Percentiles rank a stretch among this genome's conserved stretches.
Conservation (phyloP, 2,113 vertebrate genomes). For the Saccopteryx leptura region DNA sequence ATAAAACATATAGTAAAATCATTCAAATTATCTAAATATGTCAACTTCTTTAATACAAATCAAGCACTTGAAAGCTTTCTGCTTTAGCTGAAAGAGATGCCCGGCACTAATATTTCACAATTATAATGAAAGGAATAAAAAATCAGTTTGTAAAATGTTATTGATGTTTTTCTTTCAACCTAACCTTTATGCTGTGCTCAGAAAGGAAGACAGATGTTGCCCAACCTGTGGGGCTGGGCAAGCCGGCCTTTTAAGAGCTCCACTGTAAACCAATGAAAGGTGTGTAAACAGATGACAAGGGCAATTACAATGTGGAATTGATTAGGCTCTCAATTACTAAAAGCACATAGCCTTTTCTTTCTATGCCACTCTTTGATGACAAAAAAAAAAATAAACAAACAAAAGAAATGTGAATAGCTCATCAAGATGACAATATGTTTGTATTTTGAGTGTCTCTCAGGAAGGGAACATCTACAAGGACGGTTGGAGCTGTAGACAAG, state of each 20-base stretch:
- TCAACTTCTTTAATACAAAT: constrained; percentile 54
- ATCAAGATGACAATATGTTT: constrained; percentile 47
- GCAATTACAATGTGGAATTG: constrained; percentile 76
- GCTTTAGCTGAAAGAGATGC: constrained; percentile 68
- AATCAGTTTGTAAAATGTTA: constrained; percentile 74
- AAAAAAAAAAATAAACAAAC: constrained; percentile 65
- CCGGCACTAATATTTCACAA: constrained; percentile 74
- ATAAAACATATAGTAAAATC: constrained; percentile 33
- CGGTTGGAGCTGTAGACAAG: background rate
- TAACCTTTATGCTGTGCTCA: constrained; percentile 54
- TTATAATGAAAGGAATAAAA: constrained; percentile 80
- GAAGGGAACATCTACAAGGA: constrained; percentile 32
- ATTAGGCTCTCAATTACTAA: constrained; percentile 67
- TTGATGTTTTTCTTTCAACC: constrained; percentile 59
- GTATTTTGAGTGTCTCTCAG: background rate
- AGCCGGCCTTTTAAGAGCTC: constrained; percentile 63
- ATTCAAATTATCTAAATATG: constrained; percentile 60
- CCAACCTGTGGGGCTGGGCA: constrained; percentile 50
- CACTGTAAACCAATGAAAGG: constrained; percentile 64
- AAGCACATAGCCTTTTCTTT: constrained; percentile 56
- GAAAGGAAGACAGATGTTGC: constrained; percentile 62
- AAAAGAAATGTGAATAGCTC: constrained; percentile 71
- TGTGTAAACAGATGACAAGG: constrained; percentile 63
- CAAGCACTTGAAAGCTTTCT: constrained; percentile 20
- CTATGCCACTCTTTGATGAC: constrained; percentile 75